phyloP scores from a whole-genome alignment of 2,797 vertebrate species.

The Lacerta bilineata region DNA sequence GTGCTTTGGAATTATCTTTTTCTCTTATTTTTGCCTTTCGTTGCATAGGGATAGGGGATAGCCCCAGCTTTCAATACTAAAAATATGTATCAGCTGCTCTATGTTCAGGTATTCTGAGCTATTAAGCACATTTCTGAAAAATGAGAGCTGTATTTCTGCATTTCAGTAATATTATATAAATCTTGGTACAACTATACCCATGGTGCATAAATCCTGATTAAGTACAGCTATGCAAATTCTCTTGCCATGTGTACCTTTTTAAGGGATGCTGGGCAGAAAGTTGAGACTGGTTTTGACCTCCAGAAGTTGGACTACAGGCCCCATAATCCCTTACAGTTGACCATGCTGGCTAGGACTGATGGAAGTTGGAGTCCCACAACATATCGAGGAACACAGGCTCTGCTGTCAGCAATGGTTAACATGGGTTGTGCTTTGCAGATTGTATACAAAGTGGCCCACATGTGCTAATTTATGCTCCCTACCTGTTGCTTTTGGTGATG shows the following conservation, averaged over 20 bases:
- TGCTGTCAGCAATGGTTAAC: no score
- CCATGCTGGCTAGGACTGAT: no score
- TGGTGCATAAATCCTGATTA: not conserved
- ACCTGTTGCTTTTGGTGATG: no score
- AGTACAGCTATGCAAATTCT: not conserved
- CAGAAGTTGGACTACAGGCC: no score
- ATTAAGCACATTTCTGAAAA: not conserved
- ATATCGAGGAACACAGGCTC: no score
- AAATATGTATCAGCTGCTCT: not conserved
- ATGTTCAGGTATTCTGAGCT: not conserved
- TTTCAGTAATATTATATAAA: not conserved
- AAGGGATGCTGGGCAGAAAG: no score
- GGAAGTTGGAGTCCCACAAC: no score
- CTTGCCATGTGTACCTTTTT: not conserved
- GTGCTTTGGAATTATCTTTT: not conserved
- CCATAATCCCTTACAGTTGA: no score
- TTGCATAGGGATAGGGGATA: not conserved
- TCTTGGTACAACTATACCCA: not conserved
- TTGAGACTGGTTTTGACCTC: no score
- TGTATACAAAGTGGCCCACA: no score
- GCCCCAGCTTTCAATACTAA: not conserved
- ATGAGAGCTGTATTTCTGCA: not conserved
- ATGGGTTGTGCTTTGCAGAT: no score
- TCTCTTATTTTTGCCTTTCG: not conserved
- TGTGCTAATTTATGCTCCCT: no score